These are phyloP conservation scores for Rhynchotus rufescens DNA, from an alignment of 2,797 vertebrate genomes.

Conservation along the genomic window DNA sequence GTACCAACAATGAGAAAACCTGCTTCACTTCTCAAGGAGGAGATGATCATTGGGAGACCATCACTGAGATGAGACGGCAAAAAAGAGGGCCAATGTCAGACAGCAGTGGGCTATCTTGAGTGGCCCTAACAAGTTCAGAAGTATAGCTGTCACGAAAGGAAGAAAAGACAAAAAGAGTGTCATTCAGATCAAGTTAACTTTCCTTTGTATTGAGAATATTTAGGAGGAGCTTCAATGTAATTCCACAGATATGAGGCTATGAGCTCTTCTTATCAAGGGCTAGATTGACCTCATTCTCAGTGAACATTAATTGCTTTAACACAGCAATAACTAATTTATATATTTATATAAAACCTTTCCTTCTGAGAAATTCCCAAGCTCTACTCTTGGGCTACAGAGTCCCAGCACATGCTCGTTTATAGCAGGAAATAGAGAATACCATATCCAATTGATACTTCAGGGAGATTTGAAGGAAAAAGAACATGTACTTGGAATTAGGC, in stretches of 20 bases:
- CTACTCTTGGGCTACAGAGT: background rate
- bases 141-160: background rate
- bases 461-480: slow-evolving; percentile 52
- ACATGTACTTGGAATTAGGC: slow-evolving; percentile 13
- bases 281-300: background rate
- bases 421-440: slow-evolving; percentile 17
- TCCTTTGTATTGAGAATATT: background rate
- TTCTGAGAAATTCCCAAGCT: background rate
- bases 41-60: background rate
- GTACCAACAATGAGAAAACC: background rate
- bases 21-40: background rate
- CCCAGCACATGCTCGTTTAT: background rate
- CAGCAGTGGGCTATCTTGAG: background rate
- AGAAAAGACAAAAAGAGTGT: background rate
- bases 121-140: background rate
- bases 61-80: background rate
- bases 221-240: background rate
- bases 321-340: background rate
- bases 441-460: slow-evolving; percentile 36
- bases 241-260: background rate
- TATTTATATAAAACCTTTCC: background rate
- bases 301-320: background rate
- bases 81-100: background rate
- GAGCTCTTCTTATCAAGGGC: background rate
- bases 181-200: background rate